Evolutionary conservation across 2,888 invertebrate species (phyloP).

Genomic region (Lasioglossum pauxillum): DNA sequence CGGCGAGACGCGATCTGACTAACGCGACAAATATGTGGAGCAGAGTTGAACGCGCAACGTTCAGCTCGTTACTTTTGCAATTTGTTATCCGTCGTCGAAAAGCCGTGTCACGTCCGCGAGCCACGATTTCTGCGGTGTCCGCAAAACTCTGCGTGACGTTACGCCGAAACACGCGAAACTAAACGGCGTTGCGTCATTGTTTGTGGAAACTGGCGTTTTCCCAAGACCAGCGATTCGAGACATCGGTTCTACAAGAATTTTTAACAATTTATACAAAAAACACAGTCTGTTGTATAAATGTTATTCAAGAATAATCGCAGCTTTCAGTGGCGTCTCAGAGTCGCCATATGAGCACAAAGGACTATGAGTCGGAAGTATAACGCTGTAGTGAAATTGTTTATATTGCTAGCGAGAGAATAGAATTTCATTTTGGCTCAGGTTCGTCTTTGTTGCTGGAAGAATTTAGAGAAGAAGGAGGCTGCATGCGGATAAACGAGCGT

Average conservation of each 20-base stretch:
- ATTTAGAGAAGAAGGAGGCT: not conserved
- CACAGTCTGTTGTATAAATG: no score
- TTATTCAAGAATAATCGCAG: no score
- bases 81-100: constrained; percentile 44
- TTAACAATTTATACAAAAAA: no score
- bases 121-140: constrained; percentile 29
- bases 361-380: no score
- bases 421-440: not conserved
- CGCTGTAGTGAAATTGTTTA: no score
- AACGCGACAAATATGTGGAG: constrained; percentile 50
- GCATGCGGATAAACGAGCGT: not conserved
- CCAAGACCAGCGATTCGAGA: no score
- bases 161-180: constrained; percentile 37
- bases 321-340: not conserved
- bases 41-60: constrained; percentile 6
- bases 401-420: no score
- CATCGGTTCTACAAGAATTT: no score
- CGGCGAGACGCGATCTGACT: constrained; percentile 41
- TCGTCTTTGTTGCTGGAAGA: not conserved
- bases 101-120: constrained; percentile 41
- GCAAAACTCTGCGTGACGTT: constrained; percentile 52
- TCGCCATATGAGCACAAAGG: not conserved
- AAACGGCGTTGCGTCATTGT: constrained; percentile 15
- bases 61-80: constrained; percentile 42
- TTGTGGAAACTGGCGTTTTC: not conserved